Evolutionary conservation across 53 echinoderm and acorn worm genomes (phyloP), one percentile per base, ranked within the genome.

Genomic region (Antedon mediterranea): DNA sequence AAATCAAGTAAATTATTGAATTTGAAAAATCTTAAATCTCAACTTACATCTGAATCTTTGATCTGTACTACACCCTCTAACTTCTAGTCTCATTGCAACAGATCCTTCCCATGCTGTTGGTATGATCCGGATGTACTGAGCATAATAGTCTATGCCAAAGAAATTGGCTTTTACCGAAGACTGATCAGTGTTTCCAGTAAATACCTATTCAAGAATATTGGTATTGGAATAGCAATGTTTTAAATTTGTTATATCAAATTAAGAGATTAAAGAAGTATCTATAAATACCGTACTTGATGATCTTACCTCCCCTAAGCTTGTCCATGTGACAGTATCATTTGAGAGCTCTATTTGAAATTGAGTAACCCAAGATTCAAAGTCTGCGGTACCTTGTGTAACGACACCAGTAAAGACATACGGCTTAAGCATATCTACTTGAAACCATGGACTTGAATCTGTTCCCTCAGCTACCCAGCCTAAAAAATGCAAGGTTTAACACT

Each of bases 11-110:
- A n/a, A n/a, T n/a, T n/a, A n/a, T n/a, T n/a, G n/a, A n/a, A n/a
- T n/a, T n/a, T n/a, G n/a, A n/a, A n/a, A n/a, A n/a, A n/a, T n/a
- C n/a, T n/a, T n/a, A n/a, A n/a, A n/a, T n/a, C n/a, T n/a, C 7
- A 34, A 93, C 94, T 91, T 85, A 94, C 94, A 86, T 84, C 88
- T 76, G 13, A 91, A 79, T 43, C 89, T 78, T 75, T 87, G 82
- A 30, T 90, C 94, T 13, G 86, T 76, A 0, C 89, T 91, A 71
- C 94, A 94, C 4, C 94, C 94, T 0, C 91, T 41, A 4, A 94
- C 30, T 43, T 94, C 94, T 0, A 86, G 13, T 28, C 94, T 75
- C 34, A 94, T 75, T 2, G 84, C 90, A 6, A 91, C 83, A 71
- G 80, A 75, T 43, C 78, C 79, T 34, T 94, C 75, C 94, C 94